Evolutionary conservation across 2,888 invertebrate species (phyloP), one percentile per base, ranked within the genome.

Genomic region (Malthinus flaveolus): DNA sequence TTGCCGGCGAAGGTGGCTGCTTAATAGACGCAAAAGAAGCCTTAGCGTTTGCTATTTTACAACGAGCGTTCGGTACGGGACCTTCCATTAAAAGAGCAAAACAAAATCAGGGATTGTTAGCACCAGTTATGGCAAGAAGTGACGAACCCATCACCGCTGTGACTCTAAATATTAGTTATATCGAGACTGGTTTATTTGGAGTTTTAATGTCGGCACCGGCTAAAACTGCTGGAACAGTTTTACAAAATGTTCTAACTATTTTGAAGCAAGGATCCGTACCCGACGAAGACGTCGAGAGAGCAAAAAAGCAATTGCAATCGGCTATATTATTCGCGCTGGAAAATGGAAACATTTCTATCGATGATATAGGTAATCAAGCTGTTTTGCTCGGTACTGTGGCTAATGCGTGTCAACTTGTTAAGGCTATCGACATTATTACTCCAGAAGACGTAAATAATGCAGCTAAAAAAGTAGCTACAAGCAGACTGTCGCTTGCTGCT

Each of bases 161-260:
- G 32, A 87, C 91, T 3, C 83, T 96, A 70, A 95, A 90, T 76
- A 85, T 87, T 9, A 85, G 83, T 47, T 95, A 96, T 79, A 82
- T 87, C 0, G 97, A 97, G 78, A 82, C 84, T 59, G 97, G 97
- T n/a, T 81, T 97, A 8, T 92, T 94, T 74, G 97, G 97, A 31
- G 84, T 91, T 51, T 80, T 93, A 9, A 80, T 90, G 1, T 83
- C 88, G 52, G 83, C 86, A 23, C 23, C 23, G 5, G 3, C 2
- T 23, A 2, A 23, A 23, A 23, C 2, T 3, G 23, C 23, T 3
- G 23, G 23, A 23, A 23, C 2, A 23, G 5, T 23, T 3, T 23
- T 23, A 23, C 23, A 23, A 2, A 5, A 23, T 23, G 23, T 23
- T 23, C 5, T 23, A 23, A 3, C 3, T 5, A 2, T 23, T 23